Evolutionary conservation across 2,113 vertebrate genomes (phyloP), one percentile per base, ranked within the genome.

Genomic region (Gobio gobio): DNA sequence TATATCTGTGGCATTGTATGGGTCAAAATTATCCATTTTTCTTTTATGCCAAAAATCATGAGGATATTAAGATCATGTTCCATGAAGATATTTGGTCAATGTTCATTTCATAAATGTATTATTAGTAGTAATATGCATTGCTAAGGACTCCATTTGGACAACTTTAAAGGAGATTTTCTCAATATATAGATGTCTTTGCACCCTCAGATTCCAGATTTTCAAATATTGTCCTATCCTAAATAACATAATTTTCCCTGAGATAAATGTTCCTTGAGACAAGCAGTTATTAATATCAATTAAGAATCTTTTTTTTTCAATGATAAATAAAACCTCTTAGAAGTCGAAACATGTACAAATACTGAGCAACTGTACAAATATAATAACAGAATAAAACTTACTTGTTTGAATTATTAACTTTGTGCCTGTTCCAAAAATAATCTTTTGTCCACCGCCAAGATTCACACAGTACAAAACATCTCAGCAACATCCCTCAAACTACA

Each of bases 341-440:
- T 72, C 22, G 10, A 10, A n/a, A n/a, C n/a, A n/a, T n/a, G n/a
- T 5, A 12, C 2, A 64, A 29, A 64, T 45, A 64, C 13, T 29
- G 29, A 29, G 18, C 1, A 18, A 24, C n/a, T 47, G n/a, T 29
- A 29, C 1, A 29, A 20, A 68, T 54, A 70, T 0, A 40, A 45
- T 45, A 29, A 18, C 24, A 40, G 24, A 22, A 56, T 7, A n/a
- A 33, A 68, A 86, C 84, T 49, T 75, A 86, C 82, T 80, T 9
- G 82, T 77, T 33, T 86, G 59, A 80, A 88, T 64, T 63, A 72
- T 36, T 36, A 84, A 33, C 22, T 16, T 66, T 40, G 72, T 80
- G 14, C 87, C 85, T 72, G 14, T 78, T 68, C 63, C 85, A 75
- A 86, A 88, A 43, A 64, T 24, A 10, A 85, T 14, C 83, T 82